Evolutionary conservation across 2,113 vertebrate genomes (phyloP).

Genomic region (Sinocyclocheilus rhinocerous): DNA sequence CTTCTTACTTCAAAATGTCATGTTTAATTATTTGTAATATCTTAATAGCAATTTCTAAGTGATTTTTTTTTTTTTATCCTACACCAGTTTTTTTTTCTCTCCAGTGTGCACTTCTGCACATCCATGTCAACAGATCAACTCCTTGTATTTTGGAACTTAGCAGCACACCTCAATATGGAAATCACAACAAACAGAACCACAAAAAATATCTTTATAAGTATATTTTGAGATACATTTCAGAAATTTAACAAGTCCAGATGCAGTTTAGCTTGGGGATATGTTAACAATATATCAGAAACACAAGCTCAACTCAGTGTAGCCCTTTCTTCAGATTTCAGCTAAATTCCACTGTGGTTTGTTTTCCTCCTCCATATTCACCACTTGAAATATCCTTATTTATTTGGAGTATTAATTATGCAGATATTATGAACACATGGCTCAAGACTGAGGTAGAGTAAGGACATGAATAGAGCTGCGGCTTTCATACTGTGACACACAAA

Average conservation of each 20-base stretch:
- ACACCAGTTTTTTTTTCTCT: no score
- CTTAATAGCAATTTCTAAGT: no score
- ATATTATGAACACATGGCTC: not conserved
- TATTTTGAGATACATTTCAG: not conserved
- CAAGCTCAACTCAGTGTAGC: not conserved
- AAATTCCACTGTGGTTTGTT: not conserved
- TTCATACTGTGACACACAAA: not conserved
- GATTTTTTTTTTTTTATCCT: no score
- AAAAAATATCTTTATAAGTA: constrained; percentile 2
- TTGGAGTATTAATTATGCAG: not conserved
- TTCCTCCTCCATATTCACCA: not conserved
- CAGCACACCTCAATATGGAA: constrained; percentile 16
- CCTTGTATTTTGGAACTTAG: not conserved
- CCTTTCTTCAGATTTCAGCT: not conserved
- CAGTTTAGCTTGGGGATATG: not conserved
- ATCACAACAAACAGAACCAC: constrained; percentile 8
- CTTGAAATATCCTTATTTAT: not conserved
- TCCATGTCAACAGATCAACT: not conserved
- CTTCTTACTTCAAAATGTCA: no score
- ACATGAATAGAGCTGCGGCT: not conserved
- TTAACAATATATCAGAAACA: not conserved
- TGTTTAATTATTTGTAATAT: no score
- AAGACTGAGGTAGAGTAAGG: not conserved
- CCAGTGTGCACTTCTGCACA: not conserved
- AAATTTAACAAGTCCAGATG: not conserved